These are phyloP conservation scores for Sylvilagus floridanus DNA, from an alignment of 2,797 vertebrate species.

Conservation along the genomic window DNA sequence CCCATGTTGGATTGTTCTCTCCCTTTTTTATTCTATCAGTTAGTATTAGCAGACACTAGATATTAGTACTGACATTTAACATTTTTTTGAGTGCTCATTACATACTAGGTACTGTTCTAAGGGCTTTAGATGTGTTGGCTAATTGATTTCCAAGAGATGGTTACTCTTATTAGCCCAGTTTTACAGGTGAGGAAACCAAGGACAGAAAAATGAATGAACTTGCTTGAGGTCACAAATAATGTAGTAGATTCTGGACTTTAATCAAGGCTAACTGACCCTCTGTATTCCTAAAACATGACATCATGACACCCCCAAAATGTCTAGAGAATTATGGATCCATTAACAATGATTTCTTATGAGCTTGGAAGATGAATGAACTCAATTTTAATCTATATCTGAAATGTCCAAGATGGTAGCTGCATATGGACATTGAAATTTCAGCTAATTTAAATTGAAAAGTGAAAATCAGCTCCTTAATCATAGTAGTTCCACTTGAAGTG, in stretches of 20 bases:
- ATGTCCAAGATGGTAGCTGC: background rate
- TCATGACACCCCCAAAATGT: background rate
- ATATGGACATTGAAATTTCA: conserved; percentile 14
- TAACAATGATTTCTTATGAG: conserved; percentile 31
- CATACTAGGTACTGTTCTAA: background rate
- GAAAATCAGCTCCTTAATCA: background rate
- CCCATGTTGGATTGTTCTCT: too few relatives aligned
- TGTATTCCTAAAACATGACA: background rate
- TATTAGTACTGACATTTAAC: background rate
- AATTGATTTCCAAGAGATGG: conserved; percentile 9
- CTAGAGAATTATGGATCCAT: background rate
- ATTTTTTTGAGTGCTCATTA: conserved; percentile 25
- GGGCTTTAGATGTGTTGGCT: background rate
- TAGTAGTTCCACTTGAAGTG: conserved; percentile 40
- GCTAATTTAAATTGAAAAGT: conserved; percentile 67
- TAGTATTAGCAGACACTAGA: too few relatives aligned
- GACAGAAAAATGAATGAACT: background rate
- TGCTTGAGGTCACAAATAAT: background rate
- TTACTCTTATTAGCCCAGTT: background rate
- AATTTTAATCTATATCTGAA: conserved; percentile 13
- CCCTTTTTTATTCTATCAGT: too few relatives aligned
- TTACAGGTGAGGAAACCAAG: conserved; percentile 42
- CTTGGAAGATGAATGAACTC: conserved; percentile 1
- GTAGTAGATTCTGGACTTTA: background rate
- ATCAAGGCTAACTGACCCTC: background rate